Base-by-base conservation (phyloP, 2,797 vertebrate species). In the Thamnophis elegans region DNA sequence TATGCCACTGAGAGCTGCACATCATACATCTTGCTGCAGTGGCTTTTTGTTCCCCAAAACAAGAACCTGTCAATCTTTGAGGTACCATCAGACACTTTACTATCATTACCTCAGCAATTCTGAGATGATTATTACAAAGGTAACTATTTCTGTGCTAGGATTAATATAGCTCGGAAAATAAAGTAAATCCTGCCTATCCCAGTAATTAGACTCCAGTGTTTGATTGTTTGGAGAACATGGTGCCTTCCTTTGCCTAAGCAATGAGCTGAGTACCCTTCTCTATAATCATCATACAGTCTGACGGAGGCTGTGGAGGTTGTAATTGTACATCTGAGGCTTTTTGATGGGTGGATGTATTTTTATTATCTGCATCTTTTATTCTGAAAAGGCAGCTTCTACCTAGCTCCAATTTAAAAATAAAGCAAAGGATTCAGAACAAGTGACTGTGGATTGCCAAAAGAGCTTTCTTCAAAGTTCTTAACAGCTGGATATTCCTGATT, bases 241-340 rank as follows among this genome's bases (percentile, higher is more conserved):
- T 68, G 85, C 56, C 91, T 94, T 86, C 87, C 13, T 3, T 42
- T 88, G 91, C 32, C 88, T 91, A 16, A 95, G 94, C 51, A 85
- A 82, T 92, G 91, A 95, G 95, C 92, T 92, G 60, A 94, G 90
- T 91, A 88, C 68, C 94, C 28, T 95, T 92, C 92, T 85, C 93
- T 95, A 53, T 87, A 95, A 90, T 94, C 91, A n/a, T 53, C 59
- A 90, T 82, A 92, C 92, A 92, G 65, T 42, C 86, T 92, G 95
- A 95, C 60, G 95, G 95, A 96, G 93, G 95, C 95, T 93, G 91
- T 92, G 95, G 94, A 93, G 95, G 94, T 91, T 92, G 93, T 94
- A 96, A 96, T 87, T 96, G 96, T 90, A 96, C 95, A 94, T 91
- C 56, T 58, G 93, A 94, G 93, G 95, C 51, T 89, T 96, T 96